phyloP scores from a whole-genome alignment of 2,888 invertebrate species.

The Caenorhabditis sinica region DNA sequence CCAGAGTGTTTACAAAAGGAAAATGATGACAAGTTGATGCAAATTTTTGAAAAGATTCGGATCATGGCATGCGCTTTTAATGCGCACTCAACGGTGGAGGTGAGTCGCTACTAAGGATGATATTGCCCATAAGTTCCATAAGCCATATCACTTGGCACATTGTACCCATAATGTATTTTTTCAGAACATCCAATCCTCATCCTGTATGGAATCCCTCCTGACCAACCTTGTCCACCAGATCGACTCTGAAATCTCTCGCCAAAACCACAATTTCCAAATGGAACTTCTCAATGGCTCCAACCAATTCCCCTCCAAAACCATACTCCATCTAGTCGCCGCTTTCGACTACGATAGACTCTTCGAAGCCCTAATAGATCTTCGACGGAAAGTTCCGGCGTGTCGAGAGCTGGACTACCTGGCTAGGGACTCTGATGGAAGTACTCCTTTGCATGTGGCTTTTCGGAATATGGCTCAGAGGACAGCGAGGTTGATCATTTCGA shows the following conservation, averaged over 20 bases:
- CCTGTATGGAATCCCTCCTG: conserved; percentile 45
- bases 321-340: conserved; percentile 93
- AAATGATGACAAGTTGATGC: conserved; percentile 47
- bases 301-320: conserved; percentile 69
- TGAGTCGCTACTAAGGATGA: background rate
- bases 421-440: conserved; percentile 92
- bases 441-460: conserved; percentile 87
- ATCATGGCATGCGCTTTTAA: conserved; percentile 52
- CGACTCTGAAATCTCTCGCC: conserved; percentile 12
- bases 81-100: conserved; percentile 40
- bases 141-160: too few relatives aligned
- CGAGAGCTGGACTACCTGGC: conserved; percentile 94
- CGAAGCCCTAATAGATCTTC: conserved; percentile 87
- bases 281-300: conserved; percentile 47
- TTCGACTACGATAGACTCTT: conserved; percentile 91
- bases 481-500: conserved; percentile 36
- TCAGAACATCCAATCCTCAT: conserved; percentile 44
- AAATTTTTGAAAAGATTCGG: conserved; percentile 58
- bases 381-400: conserved; percentile 88
- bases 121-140: too few relatives aligned
- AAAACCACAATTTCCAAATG: background rate
- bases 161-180: too few relatives aligned
- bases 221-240: conserved; percentile 49
- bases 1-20: conserved; percentile 32
- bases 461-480: conserved; percentile 14